These are phyloP conservation scores for Sebastolobus altivelis DNA, from an alignment of 2,797 vertebrate species.

Conservation along the genomic window DNA sequence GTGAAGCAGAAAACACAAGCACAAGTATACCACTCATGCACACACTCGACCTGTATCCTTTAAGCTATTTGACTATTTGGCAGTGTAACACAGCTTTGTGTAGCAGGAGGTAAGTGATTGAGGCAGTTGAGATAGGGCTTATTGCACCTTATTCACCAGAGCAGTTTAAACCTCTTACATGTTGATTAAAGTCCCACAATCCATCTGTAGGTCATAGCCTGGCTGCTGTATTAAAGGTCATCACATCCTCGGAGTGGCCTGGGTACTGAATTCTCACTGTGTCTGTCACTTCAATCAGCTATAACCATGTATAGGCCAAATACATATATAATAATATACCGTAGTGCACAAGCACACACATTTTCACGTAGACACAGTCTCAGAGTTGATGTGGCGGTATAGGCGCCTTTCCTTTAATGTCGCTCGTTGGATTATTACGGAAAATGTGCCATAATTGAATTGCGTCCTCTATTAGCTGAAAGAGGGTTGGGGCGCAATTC, in stretches of 20 bases:
- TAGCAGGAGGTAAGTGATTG: conserved; percentile 39
- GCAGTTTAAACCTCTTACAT: conserved; percentile 46
- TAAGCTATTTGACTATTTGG: conserved; percentile 24
- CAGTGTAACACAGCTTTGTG: conserved; percentile 2
- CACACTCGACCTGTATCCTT: neutral
- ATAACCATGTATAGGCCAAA: neutral
- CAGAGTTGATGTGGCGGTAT: neutral
- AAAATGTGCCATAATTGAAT: conserved; percentile 34
- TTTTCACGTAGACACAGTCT: neutral
- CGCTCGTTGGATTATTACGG: conserved; percentile 19
- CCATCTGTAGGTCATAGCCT: conserved; percentile 16
- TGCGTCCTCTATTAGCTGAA: neutral
- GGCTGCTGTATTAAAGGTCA: conserved; percentile 51
- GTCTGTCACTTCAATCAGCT: conserved; percentile 33
- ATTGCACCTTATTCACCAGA: conserved; percentile 38
- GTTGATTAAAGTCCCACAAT: conserved; percentile 46
- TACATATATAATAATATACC: neutral
- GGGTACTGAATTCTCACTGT: conserved; percentile 10
- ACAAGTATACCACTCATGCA: neutral
- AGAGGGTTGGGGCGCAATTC: neutral
- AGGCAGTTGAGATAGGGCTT: conserved; percentile 12
- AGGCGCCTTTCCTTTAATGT: neutral
- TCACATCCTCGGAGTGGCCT: conserved; percentile 2
- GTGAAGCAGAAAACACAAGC: neutral
- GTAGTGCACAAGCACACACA: neutral